Evolutionary conservation across 2,888 invertebrate genomes (phyloP).

Genomic region (Syritta pipiens): DNA sequence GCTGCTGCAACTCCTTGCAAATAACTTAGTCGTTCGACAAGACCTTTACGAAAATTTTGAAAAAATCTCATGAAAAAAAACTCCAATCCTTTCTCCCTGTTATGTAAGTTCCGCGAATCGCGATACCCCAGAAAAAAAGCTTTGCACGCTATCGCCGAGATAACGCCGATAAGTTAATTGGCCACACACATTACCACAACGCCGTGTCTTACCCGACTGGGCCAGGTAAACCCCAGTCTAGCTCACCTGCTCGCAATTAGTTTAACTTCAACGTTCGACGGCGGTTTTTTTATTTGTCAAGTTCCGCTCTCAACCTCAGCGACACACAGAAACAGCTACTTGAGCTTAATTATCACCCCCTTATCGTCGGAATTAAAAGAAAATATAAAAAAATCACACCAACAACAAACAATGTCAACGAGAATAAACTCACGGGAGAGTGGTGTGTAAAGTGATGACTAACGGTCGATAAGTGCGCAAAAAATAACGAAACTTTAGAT

Average conservation of each 20-base stretch:
- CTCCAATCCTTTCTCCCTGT: too few relatives aligned
- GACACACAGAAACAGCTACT: conserved; percentile 21
- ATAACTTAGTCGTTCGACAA: too few relatives aligned
- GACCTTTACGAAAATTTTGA: too few relatives aligned
- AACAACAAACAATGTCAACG: conserved; percentile 13
- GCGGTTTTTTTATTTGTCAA: conserved; percentile 3
- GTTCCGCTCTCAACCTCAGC: neutral
- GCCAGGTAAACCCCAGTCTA: conserved; percentile 35
- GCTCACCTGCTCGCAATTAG: conserved; percentile 39
- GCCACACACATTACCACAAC: conserved; percentile 12
- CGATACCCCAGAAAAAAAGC: conserved; percentile 1
- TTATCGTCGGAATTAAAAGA: conserved; percentile 35
- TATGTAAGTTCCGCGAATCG: neutral
- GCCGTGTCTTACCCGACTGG: neutral
- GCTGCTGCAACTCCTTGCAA: too few relatives aligned
- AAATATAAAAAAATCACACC: neutral
- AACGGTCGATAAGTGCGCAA: conserved; percentile 36
- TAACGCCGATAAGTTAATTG: conserved; percentile 51
- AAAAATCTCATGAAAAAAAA: too few relatives aligned
- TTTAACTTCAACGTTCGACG: conserved; percentile 49
- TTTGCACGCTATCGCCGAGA: conserved; percentile 41
- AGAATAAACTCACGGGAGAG: conserved; percentile 1
- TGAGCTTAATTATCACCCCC: conserved; percentile 35
- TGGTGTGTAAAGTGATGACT: conserved; percentile 31
- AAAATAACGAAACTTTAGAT: conserved; percentile 28